Base-by-base conservation (phyloP, 2,797 vertebrate genomes). In the Todus mexicanus region DNA sequence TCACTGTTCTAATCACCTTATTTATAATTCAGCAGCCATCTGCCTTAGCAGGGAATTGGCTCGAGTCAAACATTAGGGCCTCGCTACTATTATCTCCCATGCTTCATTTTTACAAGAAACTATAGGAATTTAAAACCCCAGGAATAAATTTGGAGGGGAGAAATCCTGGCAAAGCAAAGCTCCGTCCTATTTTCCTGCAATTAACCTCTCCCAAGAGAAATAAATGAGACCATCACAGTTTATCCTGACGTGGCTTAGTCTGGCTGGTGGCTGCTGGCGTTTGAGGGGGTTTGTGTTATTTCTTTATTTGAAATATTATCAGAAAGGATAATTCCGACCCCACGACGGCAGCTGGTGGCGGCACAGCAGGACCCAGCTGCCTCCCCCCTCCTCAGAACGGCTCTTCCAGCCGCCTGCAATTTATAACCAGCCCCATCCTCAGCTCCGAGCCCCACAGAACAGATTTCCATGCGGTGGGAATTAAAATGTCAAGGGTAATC, bases 21-120 rank as follows among this genome's bases (percentile, higher is more conserved):
- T 87, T 96, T 89, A 78, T 89, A 96, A 96, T 97, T 94, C 89
- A 95, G 77, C 78, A 95, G 78, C 94, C 93, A 93, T 96, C 93
- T 95, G 93, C 90, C 90, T 81, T 90, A 59, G 90, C 91, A 91
- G 87, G 75, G 93, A 87, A 37, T 78, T 95, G 84, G 80, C 82
- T 92, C 66, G 22, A 48, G 16, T 83, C 91, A 77, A 70, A 2
- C 89, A 54, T 77, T 13, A 87, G 68, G 53, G 64, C 77, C 38
- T 84, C 40, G 27, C 87, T 79, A 12, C 75, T 65, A 4, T 87
- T 85, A 60, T 84, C 92, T 91, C 61, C 85, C 60, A 13, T 26
- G 65, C 81, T 94, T 93, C 85, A 29, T 94, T 94, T 93, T 92
- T 89, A 70, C 66, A 73, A 84, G 90, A 80, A 70, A 77, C 90